A percentile compares a stretch with the other conserved stretches of the same genome.
Conservation (phyloP, 1,140 invertebrate genomes). For the Calliopsis andreniformis region DNA sequence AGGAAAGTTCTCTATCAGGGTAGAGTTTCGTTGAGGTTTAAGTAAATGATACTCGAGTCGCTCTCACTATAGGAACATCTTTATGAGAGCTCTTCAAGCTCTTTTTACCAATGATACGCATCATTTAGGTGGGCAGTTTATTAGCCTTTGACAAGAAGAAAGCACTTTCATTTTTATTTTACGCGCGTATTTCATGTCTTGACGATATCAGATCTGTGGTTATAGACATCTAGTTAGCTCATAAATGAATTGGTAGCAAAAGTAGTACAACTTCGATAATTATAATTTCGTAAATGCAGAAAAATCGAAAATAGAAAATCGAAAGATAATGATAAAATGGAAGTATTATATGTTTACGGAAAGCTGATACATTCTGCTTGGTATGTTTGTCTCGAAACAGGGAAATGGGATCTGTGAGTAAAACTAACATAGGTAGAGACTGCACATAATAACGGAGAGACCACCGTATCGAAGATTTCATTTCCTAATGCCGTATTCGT, state of each 20-base stretch:
- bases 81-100: background rate
- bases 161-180: background rate
- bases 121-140: conserved; percentile 8
- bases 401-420: conserved; percentile 13
- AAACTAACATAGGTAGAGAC: background rate
- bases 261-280: too few relatives aligned
- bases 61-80: background rate
- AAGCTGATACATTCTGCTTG: background rate
- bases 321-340: background rate
- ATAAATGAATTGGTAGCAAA: too few relatives aligned
- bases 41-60: background rate
- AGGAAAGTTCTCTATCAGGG: background rate
- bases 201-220: too few relatives aligned
- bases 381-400: background rate
- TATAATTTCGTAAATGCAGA: background rate
- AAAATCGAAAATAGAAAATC: background rate
- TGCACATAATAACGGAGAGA: background rate
- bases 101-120: background rate
- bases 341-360: background rate
- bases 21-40: background rate
- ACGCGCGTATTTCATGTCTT: background rate
- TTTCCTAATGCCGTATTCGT: background rate
- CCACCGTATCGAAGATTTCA: conserved; percentile 16
- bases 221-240: too few relatives aligned
- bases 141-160: conserved; percentile 1